Percentiles rank a stretch among this genome's conserved stretches.
Evolutionary conservation across 2,797 vertebrate genomes (phyloP).

Genomic region (Takifugu ocellatus): DNA sequence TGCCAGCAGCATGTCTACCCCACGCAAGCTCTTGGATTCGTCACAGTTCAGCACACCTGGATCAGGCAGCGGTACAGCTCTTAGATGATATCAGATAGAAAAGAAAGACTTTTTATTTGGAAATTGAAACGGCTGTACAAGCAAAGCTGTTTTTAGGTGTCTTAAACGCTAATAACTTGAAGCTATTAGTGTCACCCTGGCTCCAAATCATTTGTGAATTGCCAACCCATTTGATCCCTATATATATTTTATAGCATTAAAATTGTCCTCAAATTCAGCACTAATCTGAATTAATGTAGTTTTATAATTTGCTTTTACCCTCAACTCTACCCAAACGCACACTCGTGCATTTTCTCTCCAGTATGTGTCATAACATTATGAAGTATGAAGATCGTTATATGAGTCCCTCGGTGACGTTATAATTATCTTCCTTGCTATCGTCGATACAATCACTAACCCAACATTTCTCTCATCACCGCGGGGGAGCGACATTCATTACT

Average conservation of each 20-base stretch:
- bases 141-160: too few species aligned
- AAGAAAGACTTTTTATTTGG: background rate
- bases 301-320: background rate
- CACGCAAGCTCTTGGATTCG: constrained; percentile 87
- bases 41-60: constrained; percentile 86
- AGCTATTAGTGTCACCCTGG: constrained; percentile 47
- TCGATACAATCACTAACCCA: constrained; percentile 66
- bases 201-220: constrained; percentile 50
- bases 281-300: constrained; percentile 23
- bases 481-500: constrained; percentile 61
- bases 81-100: background rate
- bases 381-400: constrained; percentile 38
- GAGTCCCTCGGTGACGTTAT: constrained; percentile 37
- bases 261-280: constrained; percentile 9
- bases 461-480: constrained; percentile 60
- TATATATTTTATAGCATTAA: background rate
- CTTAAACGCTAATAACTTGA: constrained; percentile 31
- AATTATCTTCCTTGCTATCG: constrained; percentile 37
- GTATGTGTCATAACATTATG: constrained; percentile 42
- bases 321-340: constrained; percentile 8
- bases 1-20: constrained; percentile 86
- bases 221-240: background rate
- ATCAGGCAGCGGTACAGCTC: constrained; percentile 77
- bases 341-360: constrained; percentile 14
- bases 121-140: too few species aligned